Conservation (phyloP, 2,888 invertebrate genomes). For the Meiosimyza decipiens region DNA sequence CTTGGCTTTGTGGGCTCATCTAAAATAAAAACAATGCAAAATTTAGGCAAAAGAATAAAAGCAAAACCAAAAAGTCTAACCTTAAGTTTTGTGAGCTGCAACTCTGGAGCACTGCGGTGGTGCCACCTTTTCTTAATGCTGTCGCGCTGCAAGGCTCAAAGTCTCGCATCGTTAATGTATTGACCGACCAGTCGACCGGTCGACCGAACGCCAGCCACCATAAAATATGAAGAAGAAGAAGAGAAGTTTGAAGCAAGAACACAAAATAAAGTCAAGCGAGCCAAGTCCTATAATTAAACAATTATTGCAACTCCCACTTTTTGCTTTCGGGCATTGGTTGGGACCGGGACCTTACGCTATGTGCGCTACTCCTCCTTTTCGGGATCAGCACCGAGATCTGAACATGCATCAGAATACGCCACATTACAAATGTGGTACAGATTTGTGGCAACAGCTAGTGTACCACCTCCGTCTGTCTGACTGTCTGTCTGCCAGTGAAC, state of each 20-base stretch:
- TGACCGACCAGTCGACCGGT: constrained; percentile 40
- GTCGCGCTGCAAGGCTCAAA: constrained; percentile 39
- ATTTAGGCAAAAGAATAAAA: neutral
- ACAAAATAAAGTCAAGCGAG: constrained; percentile 60
- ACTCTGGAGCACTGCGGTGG: constrained; percentile 29
- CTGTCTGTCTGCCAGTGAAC: constrained; percentile 35
- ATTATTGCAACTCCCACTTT: constrained; percentile 68
- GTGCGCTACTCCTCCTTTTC: constrained; percentile 67
- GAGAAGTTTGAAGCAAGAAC: constrained; percentile 46
- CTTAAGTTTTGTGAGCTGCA: neutral
- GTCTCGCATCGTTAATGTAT: constrained; percentile 49
- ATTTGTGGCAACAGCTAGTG: constrained; percentile 56
- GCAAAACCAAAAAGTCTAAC: neutral
- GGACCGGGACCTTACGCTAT: constrained; percentile 62
- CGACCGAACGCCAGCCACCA: constrained; percentile 47
- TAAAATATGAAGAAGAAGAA: constrained; percentile 47
- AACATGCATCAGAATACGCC: constrained; percentile 52
- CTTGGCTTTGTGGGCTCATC: constrained; percentile 4
- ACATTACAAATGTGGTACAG: constrained; percentile 52
- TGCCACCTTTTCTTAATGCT: constrained; percentile 45
- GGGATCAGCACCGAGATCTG: constrained; percentile 55
- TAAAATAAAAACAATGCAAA: neutral
- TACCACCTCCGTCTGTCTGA: constrained; percentile 55
- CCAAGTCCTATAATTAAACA: constrained; percentile 68
- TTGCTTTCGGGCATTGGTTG: constrained; percentile 61